Conservation (phyloP, 2,888 invertebrate genomes). For the Synanthedon formicaeformis region DNA sequence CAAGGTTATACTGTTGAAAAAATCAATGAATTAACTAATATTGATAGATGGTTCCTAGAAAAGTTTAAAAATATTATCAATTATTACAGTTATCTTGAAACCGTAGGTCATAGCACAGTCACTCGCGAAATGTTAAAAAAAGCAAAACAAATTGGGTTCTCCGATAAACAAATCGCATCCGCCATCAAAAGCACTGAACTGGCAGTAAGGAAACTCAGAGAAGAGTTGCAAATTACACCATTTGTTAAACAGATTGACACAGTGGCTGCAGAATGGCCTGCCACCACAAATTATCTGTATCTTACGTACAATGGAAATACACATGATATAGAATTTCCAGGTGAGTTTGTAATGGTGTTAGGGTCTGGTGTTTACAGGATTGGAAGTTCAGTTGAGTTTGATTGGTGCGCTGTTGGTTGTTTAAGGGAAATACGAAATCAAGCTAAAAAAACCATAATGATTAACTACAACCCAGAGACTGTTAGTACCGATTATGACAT, state of each 20-base stretch:
- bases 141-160: constrained; percentile 96
- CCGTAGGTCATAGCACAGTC: constrained; percentile 72
- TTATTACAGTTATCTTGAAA: constrained; percentile 76
- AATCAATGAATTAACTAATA: constrained; percentile 93
- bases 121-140: constrained; percentile 73
- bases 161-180: constrained; percentile 94
- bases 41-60: constrained; percentile 96
- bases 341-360: constrained; percentile 86
- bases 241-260: constrained; percentile 98
- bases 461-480: constrained; percentile 99
- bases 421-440: constrained; percentile 89
- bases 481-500: constrained; percentile 99
- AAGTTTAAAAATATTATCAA: constrained; percentile 94
- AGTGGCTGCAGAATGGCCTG: constrained; percentile 99
- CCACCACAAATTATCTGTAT: constrained; percentile 98
- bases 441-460: constrained; percentile 94
- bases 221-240: constrained; percentile 82
- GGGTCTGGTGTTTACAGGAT: constrained; percentile 97
- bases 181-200: constrained; percentile 90
- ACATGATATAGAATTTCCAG: constrained; percentile 86
- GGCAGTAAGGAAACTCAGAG: constrained; percentile 80
- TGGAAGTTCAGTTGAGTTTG: constrained; percentile 99
- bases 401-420: constrained; percentile 99
- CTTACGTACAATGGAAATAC: constrained; percentile 91
- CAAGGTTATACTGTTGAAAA: constrained; percentile 84